phyloP scores from a whole-genome alignment of 2,888 invertebrate species.

The Caenorhabditis imperialis region DNA sequence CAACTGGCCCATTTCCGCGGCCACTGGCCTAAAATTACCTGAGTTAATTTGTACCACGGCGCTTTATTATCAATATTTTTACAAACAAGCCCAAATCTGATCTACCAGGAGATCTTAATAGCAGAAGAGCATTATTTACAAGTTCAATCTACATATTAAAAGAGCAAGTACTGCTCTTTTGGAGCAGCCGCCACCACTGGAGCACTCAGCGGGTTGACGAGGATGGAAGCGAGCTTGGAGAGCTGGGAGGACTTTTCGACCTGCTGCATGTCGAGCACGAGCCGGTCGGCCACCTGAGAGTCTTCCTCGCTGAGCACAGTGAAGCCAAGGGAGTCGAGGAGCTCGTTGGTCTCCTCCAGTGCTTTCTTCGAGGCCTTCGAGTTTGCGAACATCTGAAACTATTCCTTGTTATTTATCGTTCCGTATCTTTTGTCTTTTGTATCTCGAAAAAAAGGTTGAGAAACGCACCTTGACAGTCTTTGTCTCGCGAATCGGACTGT shows the following conservation, averaged over 20 bases:
- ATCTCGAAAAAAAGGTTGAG: no score
- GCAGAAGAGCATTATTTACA: slow-evolving; percentile 4
- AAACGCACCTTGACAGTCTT: slow-evolving; percentile 52
- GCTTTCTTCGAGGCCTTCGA: slow-evolving; percentile 37
- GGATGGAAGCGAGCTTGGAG: slow-evolving; percentile 43
- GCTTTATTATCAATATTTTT: no score
- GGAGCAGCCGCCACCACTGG: slow-evolving; percentile 6
- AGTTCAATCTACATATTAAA: background rate
- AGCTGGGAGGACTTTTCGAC: slow-evolving; percentile 50
- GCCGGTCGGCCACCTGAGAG: slow-evolving; percentile 51
- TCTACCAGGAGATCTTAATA: slow-evolving; percentile 41
- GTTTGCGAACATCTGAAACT: slow-evolving; percentile 49
- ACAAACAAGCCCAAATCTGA: no score
- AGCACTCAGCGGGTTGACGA: slow-evolving; percentile 39
- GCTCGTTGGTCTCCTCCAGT: slow-evolving; percentile 31
- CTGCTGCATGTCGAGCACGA: slow-evolving; percentile 47
- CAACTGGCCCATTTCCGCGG: no score
- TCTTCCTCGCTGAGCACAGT: slow-evolving; percentile 53
- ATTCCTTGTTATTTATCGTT: background rate
- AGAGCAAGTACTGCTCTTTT: slow-evolving; percentile 50
- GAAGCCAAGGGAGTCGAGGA: slow-evolving; percentile 48
- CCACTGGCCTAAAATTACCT: no score
- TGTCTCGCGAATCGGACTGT: slow-evolving; percentile 53
- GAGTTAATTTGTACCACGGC: no score
- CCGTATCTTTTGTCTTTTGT: background rate